Evolutionary conservation across 2,797 vertebrate species (phyloP).

Genomic region (Catharus ustulatus): DNA sequence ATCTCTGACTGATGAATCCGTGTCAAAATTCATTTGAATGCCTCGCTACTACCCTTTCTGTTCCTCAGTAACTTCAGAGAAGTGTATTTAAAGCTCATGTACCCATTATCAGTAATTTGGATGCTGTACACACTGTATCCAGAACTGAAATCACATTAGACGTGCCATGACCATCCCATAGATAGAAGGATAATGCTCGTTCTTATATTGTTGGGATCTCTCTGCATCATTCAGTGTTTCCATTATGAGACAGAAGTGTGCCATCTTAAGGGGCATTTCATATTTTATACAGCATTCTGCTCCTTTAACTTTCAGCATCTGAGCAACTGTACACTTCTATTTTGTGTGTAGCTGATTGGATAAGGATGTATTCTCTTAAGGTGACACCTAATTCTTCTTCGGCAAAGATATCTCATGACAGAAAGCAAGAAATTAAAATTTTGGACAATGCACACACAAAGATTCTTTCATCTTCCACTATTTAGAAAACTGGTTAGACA

Average conservation of each 20-base stretch:
- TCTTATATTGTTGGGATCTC: not conserved
- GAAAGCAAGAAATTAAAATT: not conserved
- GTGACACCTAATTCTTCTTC: not conserved
- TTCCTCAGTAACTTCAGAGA: not conserved
- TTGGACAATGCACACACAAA: not conserved
- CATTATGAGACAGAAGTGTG: not conserved
- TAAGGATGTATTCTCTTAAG: not conserved
- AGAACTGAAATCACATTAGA: not conserved
- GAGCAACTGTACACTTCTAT: not conserved
- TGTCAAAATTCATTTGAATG: not conserved
- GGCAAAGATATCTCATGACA: not conserved
- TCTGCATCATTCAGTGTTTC: not conserved
- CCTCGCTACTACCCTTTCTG: not conserved
- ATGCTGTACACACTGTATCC: not conserved
- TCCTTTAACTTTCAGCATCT: not conserved
- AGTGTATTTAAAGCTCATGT: not conserved
- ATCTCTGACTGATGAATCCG: not conserved
- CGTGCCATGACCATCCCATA: not conserved
- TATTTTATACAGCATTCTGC: not conserved
- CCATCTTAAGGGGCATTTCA: not conserved
- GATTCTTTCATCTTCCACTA: not conserved
- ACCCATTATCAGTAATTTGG: not conserved
- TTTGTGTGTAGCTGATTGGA: not conserved
- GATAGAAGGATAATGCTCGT: not conserved
- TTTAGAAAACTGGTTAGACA: not conserved